Evolutionary conservation across 2,797 vertebrate genomes (phyloP).

Genomic region (Xenentodon cancila): DNA sequence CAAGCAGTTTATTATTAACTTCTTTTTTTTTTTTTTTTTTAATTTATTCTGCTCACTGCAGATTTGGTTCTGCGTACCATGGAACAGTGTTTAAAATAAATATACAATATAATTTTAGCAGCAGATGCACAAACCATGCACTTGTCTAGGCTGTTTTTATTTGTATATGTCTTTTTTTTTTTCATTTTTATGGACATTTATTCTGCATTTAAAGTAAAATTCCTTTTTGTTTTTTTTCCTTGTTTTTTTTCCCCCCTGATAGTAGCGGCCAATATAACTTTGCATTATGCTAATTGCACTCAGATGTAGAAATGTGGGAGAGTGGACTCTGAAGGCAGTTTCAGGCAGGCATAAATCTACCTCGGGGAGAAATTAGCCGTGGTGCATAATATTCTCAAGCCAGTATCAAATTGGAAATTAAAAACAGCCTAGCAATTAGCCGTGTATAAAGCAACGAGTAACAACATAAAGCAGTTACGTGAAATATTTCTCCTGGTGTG

Average conservation of each 20-base stretch:
- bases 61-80: too few species aligned
- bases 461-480: too few species aligned
- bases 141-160: too few species aligned
- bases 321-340: not conserved
- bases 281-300: constrained; percentile 5
- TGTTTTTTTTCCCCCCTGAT: not conserved
- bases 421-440: constrained; percentile 7
- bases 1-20: too few species aligned
- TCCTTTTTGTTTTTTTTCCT: not conserved
- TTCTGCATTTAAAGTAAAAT: not conserved
- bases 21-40: too few species aligned
- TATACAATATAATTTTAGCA: too few species aligned
- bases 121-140: too few species aligned
- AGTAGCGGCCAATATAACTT: not conserved
- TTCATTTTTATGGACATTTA: not conserved
- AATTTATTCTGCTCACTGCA: too few species aligned
- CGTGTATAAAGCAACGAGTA: too few species aligned
- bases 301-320: not conserved
- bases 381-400: constrained; percentile 4
- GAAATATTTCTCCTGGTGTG: too few species aligned
- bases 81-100: too few species aligned
- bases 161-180: too few species aligned
- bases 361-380: not conserved
- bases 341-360: not conserved
- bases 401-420: not conserved